Evolutionary conservation across 2,888 invertebrate species (phyloP).

Genomic region (Eupithecia tripunctaria): DNA sequence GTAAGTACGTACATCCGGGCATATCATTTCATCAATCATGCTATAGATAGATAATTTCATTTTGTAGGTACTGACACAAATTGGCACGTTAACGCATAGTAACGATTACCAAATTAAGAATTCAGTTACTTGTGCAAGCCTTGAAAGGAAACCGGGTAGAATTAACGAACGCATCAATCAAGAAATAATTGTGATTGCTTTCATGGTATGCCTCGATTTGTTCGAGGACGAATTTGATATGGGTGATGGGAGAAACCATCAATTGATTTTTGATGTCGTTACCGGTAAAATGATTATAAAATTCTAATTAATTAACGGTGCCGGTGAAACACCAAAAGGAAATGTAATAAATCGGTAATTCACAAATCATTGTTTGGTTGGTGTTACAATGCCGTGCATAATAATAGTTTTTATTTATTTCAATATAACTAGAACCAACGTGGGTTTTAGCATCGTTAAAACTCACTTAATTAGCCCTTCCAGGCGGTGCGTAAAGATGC

Average conservation of each 20-base stretch:
- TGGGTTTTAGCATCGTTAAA: conserved; percentile 14
- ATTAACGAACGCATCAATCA: conserved; percentile 31
- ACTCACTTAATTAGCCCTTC: conserved; percentile 22
- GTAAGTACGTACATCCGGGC: conserved; percentile 5
- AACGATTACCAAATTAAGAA: conserved; percentile 37
- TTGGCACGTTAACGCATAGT: conserved; percentile 19
- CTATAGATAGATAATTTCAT: neutral
- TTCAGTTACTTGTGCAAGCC: conserved; percentile 27
- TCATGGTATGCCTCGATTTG: neutral
- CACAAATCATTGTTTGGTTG: too few species aligned
- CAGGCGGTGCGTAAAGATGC: conserved; percentile 37
- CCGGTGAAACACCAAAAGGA: neutral
- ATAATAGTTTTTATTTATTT: neutral
- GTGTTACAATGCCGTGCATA: neutral
- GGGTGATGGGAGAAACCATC: neutral
- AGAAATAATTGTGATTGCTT: conserved; percentile 14
- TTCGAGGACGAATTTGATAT: conserved; percentile 5
- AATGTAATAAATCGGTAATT: neutral
- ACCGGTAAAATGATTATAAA: neutral
- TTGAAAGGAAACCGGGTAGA: conserved; percentile 32
- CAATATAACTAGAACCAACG: neutral
- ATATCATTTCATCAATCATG: neutral
- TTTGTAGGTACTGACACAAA: conserved; percentile 21
- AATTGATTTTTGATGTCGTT: neutral
- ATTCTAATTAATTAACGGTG: neutral